Evolutionary conservation across 1,140 invertebrate genomes (phyloP).

Genomic region (Drosophila fuyamai): DNA sequence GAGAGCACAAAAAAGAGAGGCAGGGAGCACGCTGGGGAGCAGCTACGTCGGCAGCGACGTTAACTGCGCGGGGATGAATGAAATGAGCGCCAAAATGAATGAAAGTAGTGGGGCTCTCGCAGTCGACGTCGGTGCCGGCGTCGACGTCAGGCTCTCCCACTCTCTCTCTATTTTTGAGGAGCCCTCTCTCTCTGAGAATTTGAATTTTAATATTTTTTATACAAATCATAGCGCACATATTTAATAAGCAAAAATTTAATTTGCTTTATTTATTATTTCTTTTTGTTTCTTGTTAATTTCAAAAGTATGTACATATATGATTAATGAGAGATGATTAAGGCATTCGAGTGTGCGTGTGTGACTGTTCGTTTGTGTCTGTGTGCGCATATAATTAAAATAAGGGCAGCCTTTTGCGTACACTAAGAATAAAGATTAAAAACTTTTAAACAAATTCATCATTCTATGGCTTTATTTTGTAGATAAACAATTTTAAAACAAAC

Average conservation of each 20-base stretch:
- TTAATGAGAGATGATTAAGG: slow-evolving; percentile 76
- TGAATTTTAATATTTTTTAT: slow-evolving; percentile 27
- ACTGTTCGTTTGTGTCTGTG: slow-evolving; percentile 12
- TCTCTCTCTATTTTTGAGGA: background rate
- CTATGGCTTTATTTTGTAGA: too few species aligned
- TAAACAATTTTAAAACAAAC: too few species aligned
- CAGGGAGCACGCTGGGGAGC: slow-evolving; percentile 17
- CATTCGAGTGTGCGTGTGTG: slow-evolving; percentile 22
- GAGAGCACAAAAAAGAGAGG: slow-evolving; percentile 29
- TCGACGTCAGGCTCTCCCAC: slow-evolving; percentile 18
- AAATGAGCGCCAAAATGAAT: slow-evolving; percentile 72
- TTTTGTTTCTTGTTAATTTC: slow-evolving; percentile 45
- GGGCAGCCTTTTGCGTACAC: slow-evolving; percentile 23
- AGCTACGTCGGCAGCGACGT: slow-evolving; percentile 26
- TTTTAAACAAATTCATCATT: background rate
- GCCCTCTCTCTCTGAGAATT: slow-evolving; percentile 8
- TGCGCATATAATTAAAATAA: slow-evolving; percentile 49
- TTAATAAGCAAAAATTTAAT: slow-evolving; percentile 66
- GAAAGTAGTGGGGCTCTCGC: slow-evolving; percentile 63
- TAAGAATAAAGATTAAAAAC: background rate
- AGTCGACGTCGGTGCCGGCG: slow-evolving; percentile 12
- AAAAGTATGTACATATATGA: slow-evolving; percentile 78
- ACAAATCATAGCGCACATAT: slow-evolving; percentile 57
- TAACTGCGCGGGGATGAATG: slow-evolving; percentile 56
- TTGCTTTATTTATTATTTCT: slow-evolving; percentile 58